Evolutionary conservation across 2,113 vertebrate genomes (phyloP).

Genomic region (Sialia sialis): DNA sequence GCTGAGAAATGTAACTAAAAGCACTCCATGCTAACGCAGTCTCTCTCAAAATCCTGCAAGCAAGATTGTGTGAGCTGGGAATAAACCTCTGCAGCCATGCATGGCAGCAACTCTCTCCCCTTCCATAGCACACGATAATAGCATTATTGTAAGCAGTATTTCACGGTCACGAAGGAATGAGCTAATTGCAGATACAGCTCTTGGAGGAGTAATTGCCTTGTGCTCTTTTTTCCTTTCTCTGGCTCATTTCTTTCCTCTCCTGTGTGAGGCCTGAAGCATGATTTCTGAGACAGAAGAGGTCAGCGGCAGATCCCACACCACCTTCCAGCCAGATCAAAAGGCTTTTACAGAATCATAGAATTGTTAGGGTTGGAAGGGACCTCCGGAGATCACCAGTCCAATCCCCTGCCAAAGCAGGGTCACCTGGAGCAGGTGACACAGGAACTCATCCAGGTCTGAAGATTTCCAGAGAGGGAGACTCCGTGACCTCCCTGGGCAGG

Average conservation of each 20-base stretch:
- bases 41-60: background rate
- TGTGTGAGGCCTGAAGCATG: background rate
- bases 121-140: fast-evolving
- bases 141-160: background rate
- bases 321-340: background rate
- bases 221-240: background rate
- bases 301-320: fast-evolving
- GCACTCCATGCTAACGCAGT: fast-evolving
- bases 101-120: fast-evolving
- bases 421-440: background rate
- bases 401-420: background rate
- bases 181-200: background rate
- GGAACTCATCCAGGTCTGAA: background rate
- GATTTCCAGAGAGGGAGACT: too few species aligned
- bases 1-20: background rate
- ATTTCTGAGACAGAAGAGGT: background rate
- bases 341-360: background rate
- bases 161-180: background rate
- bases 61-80: fast-evolving
- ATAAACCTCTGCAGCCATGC: fast-evolving
- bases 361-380: background rate
- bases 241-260: background rate
- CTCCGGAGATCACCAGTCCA: background rate
- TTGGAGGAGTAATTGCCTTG: background rate
- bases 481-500: background rate